Conservation (phyloP, 1,140 invertebrate species). For the Nilaparvata lugens region DNA sequence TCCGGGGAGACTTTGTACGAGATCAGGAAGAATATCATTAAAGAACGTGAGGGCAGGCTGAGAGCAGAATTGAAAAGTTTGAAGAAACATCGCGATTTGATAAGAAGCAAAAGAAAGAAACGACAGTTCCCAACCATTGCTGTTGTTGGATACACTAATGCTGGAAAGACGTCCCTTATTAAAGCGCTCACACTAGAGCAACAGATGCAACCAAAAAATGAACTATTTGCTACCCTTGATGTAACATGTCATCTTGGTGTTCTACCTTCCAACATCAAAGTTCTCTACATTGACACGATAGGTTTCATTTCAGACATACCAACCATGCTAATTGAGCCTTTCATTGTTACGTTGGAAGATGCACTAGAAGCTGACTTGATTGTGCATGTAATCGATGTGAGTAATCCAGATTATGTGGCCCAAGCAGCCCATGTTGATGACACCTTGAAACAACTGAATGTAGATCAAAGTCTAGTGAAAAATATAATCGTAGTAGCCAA, state of each 20-base stretch:
- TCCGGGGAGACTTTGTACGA: constrained; percentile 42
- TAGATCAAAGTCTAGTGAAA: constrained; percentile 39
- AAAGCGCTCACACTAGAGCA: constrained; percentile 63
- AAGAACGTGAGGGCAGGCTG: constrained; percentile 53
- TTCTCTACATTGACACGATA: constrained; percentile 79
- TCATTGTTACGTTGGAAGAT: constrained; percentile 77
- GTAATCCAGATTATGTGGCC: constrained; percentile 60
- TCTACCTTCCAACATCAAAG: constrained; percentile 55
- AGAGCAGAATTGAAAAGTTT: constrained; percentile 53
- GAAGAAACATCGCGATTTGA: constrained; percentile 45
- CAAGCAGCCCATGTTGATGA: constrained; percentile 62
- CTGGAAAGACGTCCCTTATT: constrained; percentile 77
- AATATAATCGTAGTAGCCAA: constrained; percentile 72
- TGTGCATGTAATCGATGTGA: constrained; percentile 72
- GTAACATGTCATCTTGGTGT: constrained; percentile 65
- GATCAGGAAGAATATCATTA: constrained; percentile 45
- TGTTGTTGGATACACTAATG: constrained; percentile 86
- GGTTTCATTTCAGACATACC: constrained; percentile 89
- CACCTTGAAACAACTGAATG: constrained; percentile 53
- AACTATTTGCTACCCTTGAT: constrained; percentile 85
- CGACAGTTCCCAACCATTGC: constrained; percentile 59
- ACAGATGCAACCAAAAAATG: constrained; percentile 57
- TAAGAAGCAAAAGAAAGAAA: constrained; percentile 47
- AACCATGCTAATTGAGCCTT: constrained; percentile 69
- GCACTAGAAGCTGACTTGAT: constrained; percentile 66